Evolutionary conservation across 2,113 vertebrate genomes (phyloP).

Genomic region (Dolichallabes microphthalmus): DNA sequence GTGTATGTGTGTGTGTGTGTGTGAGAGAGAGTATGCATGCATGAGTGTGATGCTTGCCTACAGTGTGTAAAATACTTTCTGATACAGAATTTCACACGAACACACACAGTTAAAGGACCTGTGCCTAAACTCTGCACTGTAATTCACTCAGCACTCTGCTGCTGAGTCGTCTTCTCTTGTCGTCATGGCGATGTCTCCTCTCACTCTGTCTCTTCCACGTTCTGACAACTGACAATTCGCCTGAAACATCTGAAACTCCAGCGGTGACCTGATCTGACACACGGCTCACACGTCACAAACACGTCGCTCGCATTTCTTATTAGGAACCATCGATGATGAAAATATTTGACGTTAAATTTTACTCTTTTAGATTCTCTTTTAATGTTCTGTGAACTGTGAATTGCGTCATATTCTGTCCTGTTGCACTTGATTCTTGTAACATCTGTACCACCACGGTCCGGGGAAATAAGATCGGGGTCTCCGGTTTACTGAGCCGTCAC

Average conservation of each 20-base stretch:
- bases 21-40: neutral
- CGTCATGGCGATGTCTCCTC: neutral
- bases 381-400: neutral
- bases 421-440: neutral
- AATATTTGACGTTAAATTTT: neutral
- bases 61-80: slow-evolving; percentile 47
- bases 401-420: neutral
- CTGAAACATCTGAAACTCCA: neutral
- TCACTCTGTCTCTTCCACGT: neutral
- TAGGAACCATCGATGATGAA: neutral
- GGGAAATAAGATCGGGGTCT: no score
- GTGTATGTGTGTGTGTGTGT: slow-evolving; percentile 15
- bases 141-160: slow-evolving; percentile 30
- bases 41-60: slow-evolving; percentile 8
- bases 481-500: no score
- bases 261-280: neutral
- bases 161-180: neutral
- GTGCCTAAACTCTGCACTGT: slow-evolving; percentile 1
- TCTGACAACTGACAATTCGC: slow-evolving; percentile 14
- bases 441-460: no score
- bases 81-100: slow-evolving; percentile 50
- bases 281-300: neutral
- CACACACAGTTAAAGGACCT: slow-evolving; percentile 23
- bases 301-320: neutral
- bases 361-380: neutral